Percentiles rank a stretch among this genome's conserved stretches.
Conservation (phyloP, 2,113 vertebrate genomes). For the Uropsilus gracilis region DNA sequence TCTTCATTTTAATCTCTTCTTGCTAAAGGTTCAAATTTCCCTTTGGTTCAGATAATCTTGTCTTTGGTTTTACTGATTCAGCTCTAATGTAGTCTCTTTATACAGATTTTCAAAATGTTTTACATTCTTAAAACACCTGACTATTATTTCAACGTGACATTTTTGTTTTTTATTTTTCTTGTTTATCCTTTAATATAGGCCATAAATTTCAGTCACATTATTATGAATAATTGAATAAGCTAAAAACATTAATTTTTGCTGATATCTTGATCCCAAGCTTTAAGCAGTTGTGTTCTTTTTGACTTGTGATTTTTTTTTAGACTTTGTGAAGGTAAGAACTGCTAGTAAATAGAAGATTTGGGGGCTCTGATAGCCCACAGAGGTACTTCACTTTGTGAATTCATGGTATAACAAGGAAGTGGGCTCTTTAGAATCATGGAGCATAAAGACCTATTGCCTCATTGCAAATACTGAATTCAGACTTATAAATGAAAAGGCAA, state of each 20-base stretch:
- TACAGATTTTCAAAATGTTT: background rate
- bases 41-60: background rate
- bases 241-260: background rate
- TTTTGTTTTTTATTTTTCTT: background rate
- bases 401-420: background rate
- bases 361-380: background rate
- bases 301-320: background rate
- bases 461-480: background rate
- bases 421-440: background rate
- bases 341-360: background rate
- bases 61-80: background rate
- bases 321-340: background rate
- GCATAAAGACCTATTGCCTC: background rate
- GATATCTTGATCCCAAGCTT: background rate
- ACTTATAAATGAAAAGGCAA: slow-evolving; percentile 18
- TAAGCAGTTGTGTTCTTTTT: background rate
- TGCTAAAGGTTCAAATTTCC: background rate
- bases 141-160: background rate
- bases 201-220: background rate
- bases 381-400: slow-evolving; percentile 8
- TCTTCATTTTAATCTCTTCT: background rate
- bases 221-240: background rate
- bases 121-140: background rate
- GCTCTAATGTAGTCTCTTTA: background rate
- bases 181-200: background rate